Evolutionary conservation across 2,113 vertebrate genomes (phyloP).

Genomic region (Ameiurus melas): DNA sequence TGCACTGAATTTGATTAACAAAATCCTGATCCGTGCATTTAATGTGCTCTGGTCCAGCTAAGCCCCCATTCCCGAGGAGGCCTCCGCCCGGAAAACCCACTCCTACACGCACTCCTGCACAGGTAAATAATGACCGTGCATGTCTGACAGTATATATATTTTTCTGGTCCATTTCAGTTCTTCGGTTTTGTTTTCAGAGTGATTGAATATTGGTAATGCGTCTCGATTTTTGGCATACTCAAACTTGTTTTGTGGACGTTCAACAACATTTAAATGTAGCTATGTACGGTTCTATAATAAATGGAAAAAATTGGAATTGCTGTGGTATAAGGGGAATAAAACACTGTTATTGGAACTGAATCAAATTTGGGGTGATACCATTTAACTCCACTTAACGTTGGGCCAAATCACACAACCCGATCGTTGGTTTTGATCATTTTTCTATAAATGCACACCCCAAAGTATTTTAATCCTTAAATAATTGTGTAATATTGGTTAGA

Average conservation of each 20-base stretch:
- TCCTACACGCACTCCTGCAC: not conserved
- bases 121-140: slow-evolving; percentile 7
- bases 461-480: not conserved
- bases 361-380: not conserved
- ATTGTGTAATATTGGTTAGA: not conserved
- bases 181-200: not conserved
- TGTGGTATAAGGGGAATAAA: not conserved
- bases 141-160: not conserved
- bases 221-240: not conserved
- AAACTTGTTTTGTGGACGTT: not conserved
- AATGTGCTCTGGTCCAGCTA: slow-evolving; percentile 25
- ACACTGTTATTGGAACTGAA: not conserved
- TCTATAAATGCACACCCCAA: not conserved
- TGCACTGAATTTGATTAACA: not conserved
- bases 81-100: not conserved
- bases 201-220: not conserved
- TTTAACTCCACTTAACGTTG: not conserved
- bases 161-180: not conserved
- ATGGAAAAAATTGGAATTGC: not conserved
- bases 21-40: not conserved
- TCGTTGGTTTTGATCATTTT: not conserved
- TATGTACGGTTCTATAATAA: not conserved
- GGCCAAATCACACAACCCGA: not conserved
- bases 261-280: not conserved
- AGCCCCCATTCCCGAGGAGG: not conserved